Percentiles rank a stretch among this genome's conserved stretches.
phyloP scores from a whole-genome alignment of 2,888 invertebrate species.

The Deilephila elpenor region DNA sequence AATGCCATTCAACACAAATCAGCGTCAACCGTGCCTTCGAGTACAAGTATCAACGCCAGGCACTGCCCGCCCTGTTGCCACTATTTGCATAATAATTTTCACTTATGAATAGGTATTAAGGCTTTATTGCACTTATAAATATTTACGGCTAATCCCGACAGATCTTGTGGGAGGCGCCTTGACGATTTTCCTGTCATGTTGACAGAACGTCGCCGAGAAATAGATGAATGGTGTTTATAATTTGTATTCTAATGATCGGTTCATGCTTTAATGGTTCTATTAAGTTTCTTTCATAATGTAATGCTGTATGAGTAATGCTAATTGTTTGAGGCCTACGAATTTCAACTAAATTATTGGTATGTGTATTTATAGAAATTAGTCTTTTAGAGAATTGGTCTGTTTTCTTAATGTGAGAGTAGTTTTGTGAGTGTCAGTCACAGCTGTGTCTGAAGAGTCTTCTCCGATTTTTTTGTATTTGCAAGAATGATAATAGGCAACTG shows the following conservation, averaged over 20 bases:
- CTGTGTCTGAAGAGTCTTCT: no score
- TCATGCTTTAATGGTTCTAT: constrained; percentile 59
- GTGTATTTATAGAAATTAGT: no score
- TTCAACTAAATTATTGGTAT: no score
- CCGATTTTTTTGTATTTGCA: no score
- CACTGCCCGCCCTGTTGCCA: constrained; percentile 72
- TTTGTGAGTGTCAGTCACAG: no score
- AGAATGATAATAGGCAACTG: no score
- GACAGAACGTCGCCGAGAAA: constrained; percentile 70
- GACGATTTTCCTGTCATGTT: constrained; percentile 72
- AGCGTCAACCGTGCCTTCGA: constrained; percentile 31
- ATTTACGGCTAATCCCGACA: constrained; percentile 69
- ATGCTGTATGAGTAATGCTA: no score
- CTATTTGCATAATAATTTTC: constrained; percentile 84
- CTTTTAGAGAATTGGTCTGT: no score
- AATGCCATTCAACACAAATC: constrained; percentile 51
- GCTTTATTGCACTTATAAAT: constrained; percentile 82
- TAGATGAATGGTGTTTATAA: constrained; percentile 69
- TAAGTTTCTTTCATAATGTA: constrained; percentile 35
- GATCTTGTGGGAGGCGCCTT: constrained; percentile 66
- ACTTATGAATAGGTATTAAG: constrained; percentile 84
- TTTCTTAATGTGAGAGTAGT: no score
- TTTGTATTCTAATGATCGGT: constrained; percentile 65
- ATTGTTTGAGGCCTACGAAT: no score
- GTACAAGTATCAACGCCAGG: constrained; percentile 30